Conservation (phyloP, 1,140 invertebrate species). For the Trichomalopsis sarcophagae region DNA sequence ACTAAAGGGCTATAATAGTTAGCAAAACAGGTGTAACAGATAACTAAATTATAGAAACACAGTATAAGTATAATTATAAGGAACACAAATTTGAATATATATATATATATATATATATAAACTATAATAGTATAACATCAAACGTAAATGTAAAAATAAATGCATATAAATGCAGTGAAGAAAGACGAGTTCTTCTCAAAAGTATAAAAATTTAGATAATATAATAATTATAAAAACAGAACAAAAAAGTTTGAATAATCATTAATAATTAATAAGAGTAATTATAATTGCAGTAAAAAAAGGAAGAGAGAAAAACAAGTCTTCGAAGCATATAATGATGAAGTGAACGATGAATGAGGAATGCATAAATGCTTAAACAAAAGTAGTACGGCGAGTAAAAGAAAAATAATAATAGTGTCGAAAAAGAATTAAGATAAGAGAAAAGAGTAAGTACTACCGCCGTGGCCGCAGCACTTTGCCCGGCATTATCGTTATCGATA, state of each 20-base stretch:
- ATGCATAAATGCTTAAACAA: slow-evolving; percentile 1
- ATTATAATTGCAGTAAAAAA: not conserved
- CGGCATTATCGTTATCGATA: slow-evolving; percentile 75
- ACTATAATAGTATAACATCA: slow-evolving; percentile 21
- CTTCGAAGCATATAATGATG: slow-evolving; percentile 50
- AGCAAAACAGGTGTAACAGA: slow-evolving; percentile 21
- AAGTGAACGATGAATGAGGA: slow-evolving; percentile 49
- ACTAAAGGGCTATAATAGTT: slow-evolving; percentile 41
- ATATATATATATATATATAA: slow-evolving; percentile 10
- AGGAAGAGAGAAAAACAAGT: slow-evolving; percentile 45
- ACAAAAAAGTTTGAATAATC: not conserved
- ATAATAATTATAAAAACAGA: slow-evolving; percentile 21
- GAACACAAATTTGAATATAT: slow-evolving; percentile 18
- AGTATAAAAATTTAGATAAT: slow-evolving; percentile 12
- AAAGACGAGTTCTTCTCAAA: slow-evolving; percentile 46
- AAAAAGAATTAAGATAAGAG: slow-evolving; percentile 66
- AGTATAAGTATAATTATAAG: slow-evolving; percentile 5
- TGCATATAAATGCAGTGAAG: not conserved
- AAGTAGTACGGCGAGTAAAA: slow-evolving; percentile 24
- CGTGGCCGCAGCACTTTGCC: slow-evolving; percentile 75
- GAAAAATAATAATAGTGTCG: slow-evolving; percentile 55
- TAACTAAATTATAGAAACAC: slow-evolving; percentile 46
- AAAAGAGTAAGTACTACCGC: slow-evolving; percentile 75
- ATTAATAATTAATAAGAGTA: not conserved
- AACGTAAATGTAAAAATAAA: slow-evolving; percentile 30